These are phyloP conservation scores for Pampus argenteus DNA, from an alignment of 2,797 vertebrate genomes.

Conservation along the genomic window DNA sequence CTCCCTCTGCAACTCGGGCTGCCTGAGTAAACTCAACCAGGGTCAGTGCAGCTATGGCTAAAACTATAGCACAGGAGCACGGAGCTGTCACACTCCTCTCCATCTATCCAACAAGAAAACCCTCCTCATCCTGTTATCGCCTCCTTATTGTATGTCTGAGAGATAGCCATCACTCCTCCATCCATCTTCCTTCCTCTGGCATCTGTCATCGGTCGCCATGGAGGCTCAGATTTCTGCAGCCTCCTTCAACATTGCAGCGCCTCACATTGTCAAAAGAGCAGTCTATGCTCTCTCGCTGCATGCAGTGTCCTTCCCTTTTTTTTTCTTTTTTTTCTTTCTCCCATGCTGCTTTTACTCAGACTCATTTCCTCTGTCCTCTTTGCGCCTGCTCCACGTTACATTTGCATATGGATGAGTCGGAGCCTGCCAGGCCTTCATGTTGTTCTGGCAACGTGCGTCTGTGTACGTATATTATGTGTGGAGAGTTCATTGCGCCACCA, in stretches of 20 bases:
- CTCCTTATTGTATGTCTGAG: slow-evolving; percentile 49
- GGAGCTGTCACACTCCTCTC: slow-evolving; percentile 70
- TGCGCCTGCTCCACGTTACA: slow-evolving; percentile 63
- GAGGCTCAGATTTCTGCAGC: slow-evolving; percentile 53
- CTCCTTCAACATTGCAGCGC: slow-evolving; percentile 47
- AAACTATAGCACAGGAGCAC: slow-evolving; percentile 65
- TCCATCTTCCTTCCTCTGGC: slow-evolving; percentile 44
- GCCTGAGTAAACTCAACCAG: slow-evolving; percentile 93
- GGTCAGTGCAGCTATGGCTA: slow-evolving; percentile 88
- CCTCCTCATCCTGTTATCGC: slow-evolving; percentile 51
- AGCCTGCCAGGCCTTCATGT: slow-evolving; percentile 48
- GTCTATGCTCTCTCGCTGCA: slow-evolving; percentile 52
- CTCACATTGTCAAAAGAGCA: slow-evolving; percentile 46
- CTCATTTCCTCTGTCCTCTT: slow-evolving; percentile 64
- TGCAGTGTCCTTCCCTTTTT: slow-evolving; percentile 50
- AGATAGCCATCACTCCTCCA: slow-evolving; percentile 60
- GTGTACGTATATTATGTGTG: slow-evolving; percentile 21
- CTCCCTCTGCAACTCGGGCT: slow-evolving; percentile 94
- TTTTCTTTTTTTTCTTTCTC: slow-evolving; percentile 37
- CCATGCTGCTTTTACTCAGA: slow-evolving; percentile 43
- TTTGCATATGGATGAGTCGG: slow-evolving; percentile 72
- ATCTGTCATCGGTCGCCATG: slow-evolving; percentile 54
- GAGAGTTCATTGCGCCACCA: slow-evolving; percentile 36
- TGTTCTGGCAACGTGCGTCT: slow-evolving; percentile 35
- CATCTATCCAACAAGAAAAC: slow-evolving; percentile 48